Base-by-base conservation (phyloP, 2,888 invertebrate species). In the Hydropsyche betteni region DNA sequence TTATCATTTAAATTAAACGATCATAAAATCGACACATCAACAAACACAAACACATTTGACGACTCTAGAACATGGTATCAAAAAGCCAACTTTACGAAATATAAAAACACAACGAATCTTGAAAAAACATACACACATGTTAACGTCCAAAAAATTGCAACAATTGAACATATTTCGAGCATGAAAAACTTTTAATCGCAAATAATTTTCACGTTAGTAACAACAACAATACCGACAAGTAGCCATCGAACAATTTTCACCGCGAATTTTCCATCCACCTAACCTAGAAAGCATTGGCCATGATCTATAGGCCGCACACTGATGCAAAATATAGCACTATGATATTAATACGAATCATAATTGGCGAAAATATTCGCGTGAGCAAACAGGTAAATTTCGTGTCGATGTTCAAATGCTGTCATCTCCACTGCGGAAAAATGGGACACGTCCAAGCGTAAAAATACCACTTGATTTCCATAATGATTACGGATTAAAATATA, bases 211-310 rank as follows among this genome's bases (percentile, higher is more conserved):
- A 53, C 69, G 36, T n/a, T n/a, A n/a, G 24, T 1, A n/a, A 6
- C 50, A 44, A 50, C 14, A 69, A 69, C 44, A 69, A 50, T 50
- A 50, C 44, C 14, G 12, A 34, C 12, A 24, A 24, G 34, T 36
- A 10, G 24, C 34, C 33, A 12, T 33, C 34, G 70, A 53, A 33
- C 14, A 12, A 2, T 70, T 69, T 70, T 53, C 70, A 33, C 70
- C 14, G 52, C 34, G 70, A 53, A 70, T 70, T 64, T 70, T 70
- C 70, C 50, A 50, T 64, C 33, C 44, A 14, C 14, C 12, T 36
- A 64, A 53, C 7, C 52, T 70, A 70, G 70, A 70, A 70, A 70
- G 70, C 52, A 53, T 70, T 34, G 7, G 44, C 44, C 44, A 44
- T 44, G 10, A 44, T 10, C 24, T 24, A 24, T 24, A 24, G 24